These are phyloP conservation scores for Phalera bucephala DNA, from an alignment of 2,888 invertebrate genomes.

Conservation along the genomic window DNA sequence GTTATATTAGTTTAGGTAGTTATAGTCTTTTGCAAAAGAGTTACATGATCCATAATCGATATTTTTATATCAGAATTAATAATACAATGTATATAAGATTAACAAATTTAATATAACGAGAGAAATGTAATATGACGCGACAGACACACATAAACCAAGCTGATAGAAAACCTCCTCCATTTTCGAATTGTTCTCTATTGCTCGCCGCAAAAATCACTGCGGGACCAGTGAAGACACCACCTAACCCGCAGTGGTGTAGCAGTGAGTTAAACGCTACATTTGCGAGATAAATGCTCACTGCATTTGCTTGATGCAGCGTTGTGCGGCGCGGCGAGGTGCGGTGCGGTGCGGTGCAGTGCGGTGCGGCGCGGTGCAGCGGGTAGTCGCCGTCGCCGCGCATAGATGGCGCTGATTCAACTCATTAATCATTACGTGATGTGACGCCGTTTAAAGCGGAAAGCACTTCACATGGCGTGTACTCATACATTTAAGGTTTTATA, in stretches of 20 bases:
- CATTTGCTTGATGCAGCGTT: conserved; percentile 27
- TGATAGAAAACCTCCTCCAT: too few species aligned
- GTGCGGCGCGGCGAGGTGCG: conserved; percentile 24
- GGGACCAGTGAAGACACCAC: background rate
- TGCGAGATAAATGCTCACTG: conserved; percentile 49
- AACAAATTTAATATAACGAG: too few species aligned
- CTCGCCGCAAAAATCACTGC: too few species aligned
- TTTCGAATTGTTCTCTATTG: too few species aligned
- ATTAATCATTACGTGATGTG: conserved; percentile 52
- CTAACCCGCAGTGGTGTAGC: conserved; percentile 26
- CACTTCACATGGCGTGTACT: background rate
- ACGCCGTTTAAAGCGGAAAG: conserved; percentile 18
- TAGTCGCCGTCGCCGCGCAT: conserved; percentile 16
- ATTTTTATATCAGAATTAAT: too few species aligned
- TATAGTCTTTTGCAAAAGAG: too few species aligned
- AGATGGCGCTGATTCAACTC: conserved; percentile 47
- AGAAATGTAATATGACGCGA: too few species aligned
- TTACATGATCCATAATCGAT: too few species aligned
- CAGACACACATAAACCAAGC: too few species aligned
- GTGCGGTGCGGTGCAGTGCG: conserved; percentile 20
- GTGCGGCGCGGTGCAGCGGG: conserved; percentile 27
- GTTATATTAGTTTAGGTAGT: too few species aligned
- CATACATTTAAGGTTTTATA: too few species aligned
- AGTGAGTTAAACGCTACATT: conserved; percentile 59
- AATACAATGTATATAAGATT: too few species aligned